phyloP scores from a whole-genome alignment of 1,140 invertebrate genomes.

The Oppia nitens region DNA sequence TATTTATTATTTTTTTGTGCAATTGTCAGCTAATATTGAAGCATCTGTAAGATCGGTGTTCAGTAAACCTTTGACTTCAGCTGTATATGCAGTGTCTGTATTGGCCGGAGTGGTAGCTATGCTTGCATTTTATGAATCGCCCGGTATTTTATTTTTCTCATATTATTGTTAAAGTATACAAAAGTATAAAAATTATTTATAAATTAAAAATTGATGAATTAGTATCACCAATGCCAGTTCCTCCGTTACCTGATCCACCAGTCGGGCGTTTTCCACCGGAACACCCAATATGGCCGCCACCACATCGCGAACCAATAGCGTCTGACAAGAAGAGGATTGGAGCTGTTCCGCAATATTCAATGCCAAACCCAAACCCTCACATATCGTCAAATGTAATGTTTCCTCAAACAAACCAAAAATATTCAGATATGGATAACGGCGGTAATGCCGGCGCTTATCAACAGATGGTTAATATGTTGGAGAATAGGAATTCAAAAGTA shows the following conservation, averaged over 20 bases:
- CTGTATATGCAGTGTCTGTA: conserved; percentile 13
- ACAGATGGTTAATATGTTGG: background rate
- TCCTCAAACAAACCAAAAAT: background rate
- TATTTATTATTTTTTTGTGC: background rate
- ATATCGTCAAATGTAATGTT: background rate
- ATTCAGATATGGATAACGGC: background rate
- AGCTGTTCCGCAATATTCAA: background rate
- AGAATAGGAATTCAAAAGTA: background rate
- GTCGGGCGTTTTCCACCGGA: conserved; percentile 19
- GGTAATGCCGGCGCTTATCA: background rate
- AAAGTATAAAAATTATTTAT: too few relatives aligned
- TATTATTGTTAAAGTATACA: conserved; percentile 2
- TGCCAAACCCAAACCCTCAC: background rate
- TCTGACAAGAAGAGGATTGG: background rate
- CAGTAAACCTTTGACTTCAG: conserved; percentile 9
- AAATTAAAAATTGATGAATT: too few relatives aligned
- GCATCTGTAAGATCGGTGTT: conserved; percentile 15
- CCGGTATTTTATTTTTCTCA: conserved; percentile 3
- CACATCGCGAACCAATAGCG: background rate
- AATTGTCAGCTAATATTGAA: conserved; percentile 1
- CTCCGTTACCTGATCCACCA: conserved; percentile 17
- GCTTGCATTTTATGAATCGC: conserved; percentile 20
- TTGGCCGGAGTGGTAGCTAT: conserved; percentile 15
- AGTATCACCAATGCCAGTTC: conserved; percentile 18
- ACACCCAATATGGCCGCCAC: conserved; percentile 18